Conservation (phyloP, 2,888 invertebrate genomes). For the Aleiodes leptofemur region DNA sequence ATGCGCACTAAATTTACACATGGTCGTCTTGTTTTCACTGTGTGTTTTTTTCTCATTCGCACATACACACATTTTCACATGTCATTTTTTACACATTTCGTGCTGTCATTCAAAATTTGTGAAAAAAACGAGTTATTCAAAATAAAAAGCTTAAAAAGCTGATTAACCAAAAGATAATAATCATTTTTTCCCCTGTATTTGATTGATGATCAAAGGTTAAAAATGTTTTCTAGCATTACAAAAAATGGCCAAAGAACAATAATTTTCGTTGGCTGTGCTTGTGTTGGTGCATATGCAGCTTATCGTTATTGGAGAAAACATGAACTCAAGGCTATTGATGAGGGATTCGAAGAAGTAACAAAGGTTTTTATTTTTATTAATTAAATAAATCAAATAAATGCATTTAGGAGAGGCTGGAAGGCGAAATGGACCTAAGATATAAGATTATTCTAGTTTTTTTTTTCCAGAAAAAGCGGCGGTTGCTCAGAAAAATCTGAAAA, state of each 20-base stretch:
- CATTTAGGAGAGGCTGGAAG: too few species aligned
- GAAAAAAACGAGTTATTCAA: neutral
- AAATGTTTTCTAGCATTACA: constrained; percentile 54
- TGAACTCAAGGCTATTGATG: constrained; percentile 72
- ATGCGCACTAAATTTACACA: constrained; percentile 14
- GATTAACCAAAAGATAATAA: neutral
- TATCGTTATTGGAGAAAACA: constrained; percentile 73
- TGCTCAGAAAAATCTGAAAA: too few species aligned
- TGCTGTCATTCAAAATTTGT: constrained; percentile 1
- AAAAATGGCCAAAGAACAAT: constrained; percentile 58
- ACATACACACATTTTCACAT: constrained; percentile 10
- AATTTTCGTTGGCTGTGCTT: constrained; percentile 67
- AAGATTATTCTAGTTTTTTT: too few species aligned
- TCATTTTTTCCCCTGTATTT: neutral
- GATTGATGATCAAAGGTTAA: constrained; percentile 14
- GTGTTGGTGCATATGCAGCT: constrained; percentile 73
- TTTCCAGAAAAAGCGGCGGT: too few species aligned
- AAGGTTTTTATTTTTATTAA: constrained; percentile 65
- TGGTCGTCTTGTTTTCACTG: constrained; percentile 31
- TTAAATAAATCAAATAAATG: neutral
- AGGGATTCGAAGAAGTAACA: constrained; percentile 74
- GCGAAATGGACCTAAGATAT: too few species aligned
- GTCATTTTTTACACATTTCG: constrained; percentile 21
- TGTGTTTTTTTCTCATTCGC: constrained; percentile 1
- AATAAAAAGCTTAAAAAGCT: neutral